phyloP scores from a whole-genome alignment of 2,888 invertebrate genomes.

The Lasius platythorax region DNA sequence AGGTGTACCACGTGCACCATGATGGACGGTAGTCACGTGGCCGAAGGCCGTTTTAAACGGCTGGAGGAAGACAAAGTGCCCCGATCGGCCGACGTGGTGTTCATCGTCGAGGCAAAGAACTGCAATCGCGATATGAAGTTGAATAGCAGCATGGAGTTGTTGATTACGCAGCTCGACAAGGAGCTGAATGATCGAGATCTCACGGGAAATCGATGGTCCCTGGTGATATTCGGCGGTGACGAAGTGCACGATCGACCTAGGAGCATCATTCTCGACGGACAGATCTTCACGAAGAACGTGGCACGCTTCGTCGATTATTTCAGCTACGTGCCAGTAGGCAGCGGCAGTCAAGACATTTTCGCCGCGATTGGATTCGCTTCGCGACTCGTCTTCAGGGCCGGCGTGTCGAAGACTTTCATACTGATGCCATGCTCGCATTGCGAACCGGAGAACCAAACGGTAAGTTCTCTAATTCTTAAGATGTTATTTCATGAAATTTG shows the following conservation, averaged over 20 bases:
- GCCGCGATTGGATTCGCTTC: conserved; percentile 92
- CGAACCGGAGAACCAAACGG: conserved; percentile 90
- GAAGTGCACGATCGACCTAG: conserved; percentile 91
- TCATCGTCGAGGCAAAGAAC: conserved; percentile 94
- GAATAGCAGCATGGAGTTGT: conserved; percentile 90
- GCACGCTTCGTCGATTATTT: conserved; percentile 89
- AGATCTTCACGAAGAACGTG: conserved; percentile 89
- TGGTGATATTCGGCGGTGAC: conserved; percentile 93
- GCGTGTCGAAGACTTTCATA: conserved; percentile 93
- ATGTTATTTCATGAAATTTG: background rate
- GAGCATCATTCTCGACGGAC: conserved; percentile 91
- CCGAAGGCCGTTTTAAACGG: conserved; percentile 92
- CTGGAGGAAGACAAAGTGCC: conserved; percentile 88
- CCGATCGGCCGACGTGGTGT: conserved; percentile 93
- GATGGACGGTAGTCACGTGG: conserved; percentile 89
- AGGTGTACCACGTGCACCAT: conserved; percentile 93
- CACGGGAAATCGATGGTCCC: conserved; percentile 92
- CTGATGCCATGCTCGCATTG: conserved; percentile 94
- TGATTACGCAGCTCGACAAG: conserved; percentile 90
- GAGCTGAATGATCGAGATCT: conserved; percentile 90
- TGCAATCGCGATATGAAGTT: conserved; percentile 92
- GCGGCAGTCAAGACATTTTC: conserved; percentile 91
- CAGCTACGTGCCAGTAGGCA: conserved; percentile 90
- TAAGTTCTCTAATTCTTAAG: conserved; percentile 81
- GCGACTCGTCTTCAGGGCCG: conserved; percentile 92